phyloP scores from a whole-genome alignment of 1,140 invertebrate genomes.

The Coelopa frigida region DNA sequence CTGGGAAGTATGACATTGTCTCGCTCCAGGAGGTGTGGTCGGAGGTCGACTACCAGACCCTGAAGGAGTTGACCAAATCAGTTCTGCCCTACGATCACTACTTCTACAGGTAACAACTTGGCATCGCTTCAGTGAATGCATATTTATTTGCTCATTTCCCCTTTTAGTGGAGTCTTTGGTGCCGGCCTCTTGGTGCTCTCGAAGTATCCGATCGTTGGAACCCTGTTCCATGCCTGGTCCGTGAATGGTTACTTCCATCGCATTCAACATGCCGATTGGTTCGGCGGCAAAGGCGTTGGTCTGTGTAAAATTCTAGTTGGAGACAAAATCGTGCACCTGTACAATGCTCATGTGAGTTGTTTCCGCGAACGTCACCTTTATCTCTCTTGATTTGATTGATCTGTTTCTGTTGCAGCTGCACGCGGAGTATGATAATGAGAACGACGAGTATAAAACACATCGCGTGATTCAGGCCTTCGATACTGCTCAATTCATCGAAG shows the following conservation, averaged over 20 bases:
- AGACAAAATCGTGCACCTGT: conserved; percentile 71
- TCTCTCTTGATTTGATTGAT: not conserved
- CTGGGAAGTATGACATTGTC: conserved; percentile 74
- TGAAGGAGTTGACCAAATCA: conserved; percentile 54
- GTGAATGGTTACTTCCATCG: conserved; percentile 97
- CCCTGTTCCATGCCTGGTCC: conserved; percentile 85
- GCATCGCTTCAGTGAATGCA: not conserved
- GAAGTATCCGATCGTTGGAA: conserved; percentile 76
- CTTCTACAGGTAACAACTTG: conserved; percentile 70
- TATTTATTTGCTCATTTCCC: not conserved
- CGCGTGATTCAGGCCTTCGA: conserved; percentile 88
- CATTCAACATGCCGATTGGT: conserved; percentile 96
- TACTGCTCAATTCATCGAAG: conserved; percentile 84
- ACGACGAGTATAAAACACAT: conserved; percentile 86
- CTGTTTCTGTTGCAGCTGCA: conserved; percentile 60
- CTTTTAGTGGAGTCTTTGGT: conserved; percentile 75
- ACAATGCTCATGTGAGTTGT: conserved; percentile 80
- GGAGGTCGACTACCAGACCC: conserved; percentile 60
- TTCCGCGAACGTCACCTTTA: not conserved
- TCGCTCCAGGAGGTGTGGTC: conserved; percentile 90
- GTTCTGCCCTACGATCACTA: conserved; percentile 82
- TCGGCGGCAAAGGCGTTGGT: conserved; percentile 93
- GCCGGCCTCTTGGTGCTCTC: conserved; percentile 90
- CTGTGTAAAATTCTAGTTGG: conserved; percentile 68
- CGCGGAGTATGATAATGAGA: conserved; percentile 82